Evolutionary conservation across 1,140 invertebrate genomes (phyloP), one percentile per base, ranked within the genome.

Genomic region (Plectrocnemia conspersa): DNA sequence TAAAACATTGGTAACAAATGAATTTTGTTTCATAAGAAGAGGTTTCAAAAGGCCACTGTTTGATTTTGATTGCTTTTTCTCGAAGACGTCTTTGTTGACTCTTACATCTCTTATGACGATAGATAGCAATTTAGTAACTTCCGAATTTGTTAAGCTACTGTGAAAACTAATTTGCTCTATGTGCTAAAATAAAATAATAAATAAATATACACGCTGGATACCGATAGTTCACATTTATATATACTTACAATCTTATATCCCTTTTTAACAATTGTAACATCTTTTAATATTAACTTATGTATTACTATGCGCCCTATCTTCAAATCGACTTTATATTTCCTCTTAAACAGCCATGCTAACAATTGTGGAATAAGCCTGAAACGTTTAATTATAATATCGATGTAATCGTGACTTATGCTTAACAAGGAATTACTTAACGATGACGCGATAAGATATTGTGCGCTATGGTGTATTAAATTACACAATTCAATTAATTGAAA

Each of bases 131-230:
- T 94, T 96, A 16, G 87, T 91, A 19, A 90, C 85, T 59, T 92
- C 89, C 7, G 88, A 90, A 67, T 91, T 94, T 48, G 94, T 82
- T 66, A 93, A 85, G 73, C 90, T 93, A 68, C 91, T 94, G 13
- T 88, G 82, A 48, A 94, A 79, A 63, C 88, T 85, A 48, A 93
- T 82, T 69, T 90, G 84, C 64, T 93, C 88, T 56, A 95, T 83
- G 74, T 91, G 83, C 89, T 93, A 62, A 52, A 52, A 3, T 50
- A 93, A 79, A 64, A 86, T 84, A 50, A 93, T 81, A 69, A 5
- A 38, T 7, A 15, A 38, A 15, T 38, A 16, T 15, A 38, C 16
- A 38, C 16, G 5, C 13, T 9, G 35, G 9, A 16, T 9, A 38
- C 6, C 6, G 6, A 6, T 9, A 9, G 7, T 38, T 38, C 5